These are phyloP conservation scores for Ephydatia muelleri DNA, from an alignment of 37 sponge, comb jelly and placozoan species.

Conservation along the genomic window DNA sequence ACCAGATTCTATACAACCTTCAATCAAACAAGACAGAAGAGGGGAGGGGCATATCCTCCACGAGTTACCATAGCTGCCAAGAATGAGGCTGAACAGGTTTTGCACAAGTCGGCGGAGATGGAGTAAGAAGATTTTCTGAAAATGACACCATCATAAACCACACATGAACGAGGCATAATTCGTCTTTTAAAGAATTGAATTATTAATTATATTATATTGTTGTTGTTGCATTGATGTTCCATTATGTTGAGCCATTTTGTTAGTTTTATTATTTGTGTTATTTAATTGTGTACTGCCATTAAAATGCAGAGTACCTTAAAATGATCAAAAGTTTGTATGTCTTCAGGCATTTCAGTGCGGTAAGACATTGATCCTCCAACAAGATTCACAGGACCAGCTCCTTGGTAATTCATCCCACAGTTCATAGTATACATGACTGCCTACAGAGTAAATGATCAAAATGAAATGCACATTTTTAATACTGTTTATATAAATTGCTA, in stretches of 20 bases:
- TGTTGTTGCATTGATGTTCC: too few relatives aligned
- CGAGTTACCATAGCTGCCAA: constrained; percentile 36
- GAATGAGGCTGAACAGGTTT: constrained; percentile 16
- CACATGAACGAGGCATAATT: background rate
- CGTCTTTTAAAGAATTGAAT: background rate
- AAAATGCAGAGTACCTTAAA: constrained; percentile 15
- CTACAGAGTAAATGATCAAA: background rate
- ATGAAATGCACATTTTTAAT: too few relatives aligned
- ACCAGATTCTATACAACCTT: constrained; percentile 39
- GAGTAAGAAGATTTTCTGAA: constrained; percentile 25
- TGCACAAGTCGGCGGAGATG: constrained; percentile 29
- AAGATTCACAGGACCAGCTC: constrained; percentile 37
- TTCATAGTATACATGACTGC: constrained; percentile 46
- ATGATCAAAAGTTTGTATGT: constrained; percentile 28
- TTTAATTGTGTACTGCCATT: background rate
- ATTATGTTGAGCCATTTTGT: background rate
- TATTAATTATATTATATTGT: background rate
- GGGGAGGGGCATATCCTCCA: constrained; percentile 60
- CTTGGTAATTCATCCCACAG: constrained; percentile 39
- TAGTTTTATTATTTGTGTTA: background rate
- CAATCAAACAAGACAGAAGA: constrained; percentile 46
- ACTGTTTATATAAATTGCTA: too few relatives aligned
- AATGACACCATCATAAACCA: background rate
- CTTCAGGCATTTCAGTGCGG: constrained; percentile 38
- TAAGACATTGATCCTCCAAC: constrained; percentile 43